Conservation (phyloP, 2,113 vertebrate species). For the Ondatra zibethicus region DNA sequence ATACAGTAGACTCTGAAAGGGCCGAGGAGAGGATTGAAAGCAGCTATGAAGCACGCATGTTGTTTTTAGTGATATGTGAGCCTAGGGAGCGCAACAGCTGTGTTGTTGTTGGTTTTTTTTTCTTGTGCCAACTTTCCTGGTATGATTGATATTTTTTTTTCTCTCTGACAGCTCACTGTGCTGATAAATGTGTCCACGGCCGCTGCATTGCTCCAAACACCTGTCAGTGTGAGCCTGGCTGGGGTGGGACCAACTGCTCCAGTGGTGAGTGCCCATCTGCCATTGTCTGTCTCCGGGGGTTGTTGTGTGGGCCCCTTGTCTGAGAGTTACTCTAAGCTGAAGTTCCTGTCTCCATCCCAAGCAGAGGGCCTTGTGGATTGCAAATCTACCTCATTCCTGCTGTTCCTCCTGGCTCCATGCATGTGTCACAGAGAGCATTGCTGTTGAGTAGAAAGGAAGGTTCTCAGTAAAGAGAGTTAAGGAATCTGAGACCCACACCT, state of each 20-base stretch:
- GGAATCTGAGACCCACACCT: not conserved
- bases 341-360: slow-evolving; percentile 26
- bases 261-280: slow-evolving; percentile 97
- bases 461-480: not conserved
- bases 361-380: not conserved
- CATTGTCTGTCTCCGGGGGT: slow-evolving; percentile 84
- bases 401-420: not conserved
- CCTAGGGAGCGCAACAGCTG: slow-evolving; percentile 63
- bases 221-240: slow-evolving; percentile 99
- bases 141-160: slow-evolving; percentile 77
- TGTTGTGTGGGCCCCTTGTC: slow-evolving; percentile 46
- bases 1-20: slow-evolving; percentile 28
- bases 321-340: not conserved
- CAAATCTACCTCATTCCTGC: not conserved
- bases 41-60: slow-evolving; percentile 55
- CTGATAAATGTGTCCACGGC: slow-evolving; percentile 97
- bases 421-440: not conserved
- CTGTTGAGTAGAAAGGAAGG: not conserved
- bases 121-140: slow-evolving; percentile 77
- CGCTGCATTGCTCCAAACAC: slow-evolving; percentile 97
- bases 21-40: slow-evolving; percentile 46
- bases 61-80: slow-evolving; percentile 76
- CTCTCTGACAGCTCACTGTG: slow-evolving; percentile 93
- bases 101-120: slow-evolving; percentile 43
- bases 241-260: slow-evolving; percentile 98